Evolutionary conservation across 2,797 vertebrate genomes (phyloP).

Genomic region (Artibeus lituratus): DNA sequence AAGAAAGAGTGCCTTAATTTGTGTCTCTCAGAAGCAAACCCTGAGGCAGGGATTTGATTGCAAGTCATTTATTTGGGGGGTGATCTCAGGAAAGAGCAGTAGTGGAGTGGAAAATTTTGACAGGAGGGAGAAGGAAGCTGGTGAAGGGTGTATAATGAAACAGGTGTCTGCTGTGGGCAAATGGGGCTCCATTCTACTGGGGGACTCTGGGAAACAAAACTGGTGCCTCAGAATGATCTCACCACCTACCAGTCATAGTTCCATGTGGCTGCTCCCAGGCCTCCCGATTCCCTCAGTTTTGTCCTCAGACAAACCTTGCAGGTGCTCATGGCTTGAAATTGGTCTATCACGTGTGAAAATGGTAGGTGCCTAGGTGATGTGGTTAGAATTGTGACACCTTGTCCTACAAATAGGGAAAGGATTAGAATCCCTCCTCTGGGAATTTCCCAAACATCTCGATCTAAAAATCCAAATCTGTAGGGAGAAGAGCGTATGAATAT

Average conservation of each 20-base stretch:
- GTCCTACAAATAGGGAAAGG: background rate
- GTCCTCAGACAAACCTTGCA: background rate
- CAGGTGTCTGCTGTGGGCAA: background rate
- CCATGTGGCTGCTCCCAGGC: background rate
- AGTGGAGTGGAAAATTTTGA: background rate
- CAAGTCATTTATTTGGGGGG: background rate
- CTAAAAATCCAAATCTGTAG: background rate
- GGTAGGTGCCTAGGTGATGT: no score
- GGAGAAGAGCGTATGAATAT: background rate
- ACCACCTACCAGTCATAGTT: background rate
- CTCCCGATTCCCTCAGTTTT: background rate
- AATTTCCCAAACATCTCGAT: background rate
- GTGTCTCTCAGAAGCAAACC: background rate
- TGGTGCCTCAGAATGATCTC: background rate
- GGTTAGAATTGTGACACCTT: background rate
- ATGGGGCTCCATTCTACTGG: background rate
- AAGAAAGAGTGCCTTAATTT: background rate
- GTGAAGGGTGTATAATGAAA: background rate
- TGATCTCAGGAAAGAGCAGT: background rate
- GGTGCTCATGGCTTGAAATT: background rate
- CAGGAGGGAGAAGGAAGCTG: background rate
- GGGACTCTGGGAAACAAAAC: background rate
- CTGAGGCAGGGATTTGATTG: background rate
- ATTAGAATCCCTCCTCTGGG: background rate
- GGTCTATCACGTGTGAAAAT: background rate